Percentiles rank a stretch among this genome's conserved stretches.
Conservation (phyloP, 2,113 vertebrate genomes). For the Procapra przewalskii region DNA sequence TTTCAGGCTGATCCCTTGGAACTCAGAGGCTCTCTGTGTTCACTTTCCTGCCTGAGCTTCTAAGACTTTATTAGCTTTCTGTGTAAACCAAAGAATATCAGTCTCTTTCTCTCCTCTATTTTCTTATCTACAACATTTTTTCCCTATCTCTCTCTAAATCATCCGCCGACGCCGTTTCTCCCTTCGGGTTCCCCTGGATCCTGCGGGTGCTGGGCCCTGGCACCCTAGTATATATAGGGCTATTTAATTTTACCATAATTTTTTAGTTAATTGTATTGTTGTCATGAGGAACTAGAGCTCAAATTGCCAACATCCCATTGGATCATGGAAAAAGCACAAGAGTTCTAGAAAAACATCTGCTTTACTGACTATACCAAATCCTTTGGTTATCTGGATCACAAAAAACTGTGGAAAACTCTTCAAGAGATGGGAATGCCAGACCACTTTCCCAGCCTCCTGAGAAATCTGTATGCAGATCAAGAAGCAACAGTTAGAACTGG, state of each 20-base stretch:
- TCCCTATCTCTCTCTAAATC: too few species aligned
- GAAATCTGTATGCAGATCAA: background rate
- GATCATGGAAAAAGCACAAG: background rate
- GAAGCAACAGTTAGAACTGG: background rate
- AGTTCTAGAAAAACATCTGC: background rate
- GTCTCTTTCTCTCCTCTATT: too few species aligned
- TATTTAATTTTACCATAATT: background rate
- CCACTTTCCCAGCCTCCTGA: background rate
- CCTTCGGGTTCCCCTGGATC: too few species aligned
- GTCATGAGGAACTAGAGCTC: background rate
- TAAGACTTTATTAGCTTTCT: too few species aligned
- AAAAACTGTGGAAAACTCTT: background rate
- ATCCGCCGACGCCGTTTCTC: rapidly evolving
- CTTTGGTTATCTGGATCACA: background rate
- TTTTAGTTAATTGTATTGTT: background rate
- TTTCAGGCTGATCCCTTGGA: too few species aligned
- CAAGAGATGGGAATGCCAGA: background rate
- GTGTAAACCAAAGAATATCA: too few species aligned
- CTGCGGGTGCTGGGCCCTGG: too few species aligned
- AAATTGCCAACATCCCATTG: background rate
- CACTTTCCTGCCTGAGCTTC: too few species aligned
- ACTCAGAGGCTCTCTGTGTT: too few species aligned
- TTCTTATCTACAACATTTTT: too few species aligned
- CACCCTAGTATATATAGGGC: background rate
- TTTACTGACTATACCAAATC: background rate